Evolutionary conservation across 2,113 vertebrate genomes (phyloP).

Genomic region (Nicator chloris): DNA sequence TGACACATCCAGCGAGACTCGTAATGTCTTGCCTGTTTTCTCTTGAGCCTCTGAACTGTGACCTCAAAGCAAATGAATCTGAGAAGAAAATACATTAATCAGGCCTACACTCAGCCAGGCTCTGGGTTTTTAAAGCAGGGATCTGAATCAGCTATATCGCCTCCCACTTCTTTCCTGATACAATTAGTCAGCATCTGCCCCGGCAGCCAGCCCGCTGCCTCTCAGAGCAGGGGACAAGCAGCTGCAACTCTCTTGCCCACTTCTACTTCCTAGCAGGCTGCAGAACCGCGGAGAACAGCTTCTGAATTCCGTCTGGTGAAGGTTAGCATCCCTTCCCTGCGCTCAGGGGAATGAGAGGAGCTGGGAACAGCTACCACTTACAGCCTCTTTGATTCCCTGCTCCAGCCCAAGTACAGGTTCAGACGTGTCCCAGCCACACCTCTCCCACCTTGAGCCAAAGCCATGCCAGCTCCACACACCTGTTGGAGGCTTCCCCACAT

Average conservation of each 20-base stretch:
- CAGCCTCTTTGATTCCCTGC: background rate
- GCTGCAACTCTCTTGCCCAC: background rate
- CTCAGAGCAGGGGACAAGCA: background rate
- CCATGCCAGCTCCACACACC: constrained; percentile 46
- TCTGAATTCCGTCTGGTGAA: background rate
- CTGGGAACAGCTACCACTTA: background rate
- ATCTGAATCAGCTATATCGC: constrained; percentile 6
- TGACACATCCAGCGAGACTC: background rate
- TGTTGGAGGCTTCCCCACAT: constrained; percentile 42
- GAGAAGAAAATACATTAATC: constrained; percentile 46
- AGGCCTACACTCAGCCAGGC: background rate
- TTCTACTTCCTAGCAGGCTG: background rate
- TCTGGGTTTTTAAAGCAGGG: background rate
- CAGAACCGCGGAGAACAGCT: background rate
- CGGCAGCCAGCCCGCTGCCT: background rate
- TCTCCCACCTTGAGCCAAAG: background rate
- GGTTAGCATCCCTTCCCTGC: background rate
- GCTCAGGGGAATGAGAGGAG: background rate
- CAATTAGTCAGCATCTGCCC: constrained; percentile 39
- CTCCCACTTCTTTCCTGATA: constrained; percentile 18
- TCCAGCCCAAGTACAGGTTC: background rate
- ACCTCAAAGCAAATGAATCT: constrained; percentile 46
- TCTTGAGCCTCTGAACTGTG: constrained; percentile 27
- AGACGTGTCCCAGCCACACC: background rate
- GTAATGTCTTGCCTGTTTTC: background rate